A percentile compares a stretch with the other conserved stretches of the same genome.
Conservation (phyloP, 92 coral and sea anemone genomes). For the Meandrina meandrites region DNA sequence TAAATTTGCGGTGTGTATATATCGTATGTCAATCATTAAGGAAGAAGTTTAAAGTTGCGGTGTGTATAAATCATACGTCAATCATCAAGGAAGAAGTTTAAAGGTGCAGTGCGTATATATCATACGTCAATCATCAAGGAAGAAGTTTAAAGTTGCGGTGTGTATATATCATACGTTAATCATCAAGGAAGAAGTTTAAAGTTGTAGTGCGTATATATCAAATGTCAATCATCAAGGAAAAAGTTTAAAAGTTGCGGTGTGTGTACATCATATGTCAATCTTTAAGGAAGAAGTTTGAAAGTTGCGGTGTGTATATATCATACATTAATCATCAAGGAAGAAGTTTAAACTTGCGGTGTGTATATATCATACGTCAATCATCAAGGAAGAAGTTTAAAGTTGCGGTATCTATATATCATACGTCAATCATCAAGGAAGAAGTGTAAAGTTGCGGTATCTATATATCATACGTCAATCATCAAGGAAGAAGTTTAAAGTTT, state of each 20-base stretch:
- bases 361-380: not conserved
- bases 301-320: not conserved
- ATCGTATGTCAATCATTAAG: not conserved
- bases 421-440: too few species aligned
- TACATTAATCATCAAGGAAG: not conserved
- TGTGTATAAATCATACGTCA: not conserved
- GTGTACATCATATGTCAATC: not conserved
- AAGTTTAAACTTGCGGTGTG: not conserved
- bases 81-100: not conserved
- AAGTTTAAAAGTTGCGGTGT: not conserved
- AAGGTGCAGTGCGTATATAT: not conserved
- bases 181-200: too few species aligned
- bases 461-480: not conserved
- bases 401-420: too few species aligned
- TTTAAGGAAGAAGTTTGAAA: not conserved
- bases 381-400: not conserved
- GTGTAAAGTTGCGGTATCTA: not conserved
- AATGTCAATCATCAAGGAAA: too few species aligned
- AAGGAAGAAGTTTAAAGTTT: not conserved
- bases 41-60: not conserved
- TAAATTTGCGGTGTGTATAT: not conserved
- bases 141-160: too few species aligned
- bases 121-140: too few species aligned
- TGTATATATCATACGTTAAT: too few species aligned
- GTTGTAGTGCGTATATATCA: too few species aligned